A percentile compares a stretch with the other conserved stretches of the same genome.
Conservation (phyloP, 1,140 invertebrate genomes). For the Nasonia vitripennis region DNA sequence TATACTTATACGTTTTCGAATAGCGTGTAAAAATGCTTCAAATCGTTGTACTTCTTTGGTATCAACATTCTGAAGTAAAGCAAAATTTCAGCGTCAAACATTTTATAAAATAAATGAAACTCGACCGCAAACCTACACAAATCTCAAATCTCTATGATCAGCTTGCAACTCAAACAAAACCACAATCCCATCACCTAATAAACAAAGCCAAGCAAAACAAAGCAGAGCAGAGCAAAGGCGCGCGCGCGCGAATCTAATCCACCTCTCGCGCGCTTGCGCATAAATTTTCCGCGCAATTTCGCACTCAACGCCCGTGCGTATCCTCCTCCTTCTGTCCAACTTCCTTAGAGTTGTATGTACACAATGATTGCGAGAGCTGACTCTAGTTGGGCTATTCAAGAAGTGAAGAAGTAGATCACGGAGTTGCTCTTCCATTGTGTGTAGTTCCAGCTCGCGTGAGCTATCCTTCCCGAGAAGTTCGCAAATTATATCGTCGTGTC, state of each 20-base stretch:
- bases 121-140: too few species aligned
- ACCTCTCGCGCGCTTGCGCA: background rate
- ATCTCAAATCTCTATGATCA: too few species aligned
- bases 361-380: background rate
- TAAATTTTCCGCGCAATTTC: conserved; percentile 1
- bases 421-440: background rate
- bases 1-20: background rate
- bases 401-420: background rate
- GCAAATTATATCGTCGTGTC: too few species aligned
- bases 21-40: background rate
- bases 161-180: background rate
- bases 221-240: background rate
- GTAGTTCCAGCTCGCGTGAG: background rate
- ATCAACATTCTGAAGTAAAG: too few species aligned
- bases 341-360: background rate
- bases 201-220: background rate
- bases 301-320: background rate
- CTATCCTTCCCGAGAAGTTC: background rate
- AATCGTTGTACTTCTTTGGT: too few species aligned
- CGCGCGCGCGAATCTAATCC: background rate
- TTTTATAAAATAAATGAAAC: background rate
- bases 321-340: background rate
- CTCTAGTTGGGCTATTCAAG: background rate
- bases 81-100: background rate
- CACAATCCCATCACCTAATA: background rate